phyloP scores from a whole-genome alignment of 2,888 invertebrate species.

The Eupeodes luniger region DNA sequence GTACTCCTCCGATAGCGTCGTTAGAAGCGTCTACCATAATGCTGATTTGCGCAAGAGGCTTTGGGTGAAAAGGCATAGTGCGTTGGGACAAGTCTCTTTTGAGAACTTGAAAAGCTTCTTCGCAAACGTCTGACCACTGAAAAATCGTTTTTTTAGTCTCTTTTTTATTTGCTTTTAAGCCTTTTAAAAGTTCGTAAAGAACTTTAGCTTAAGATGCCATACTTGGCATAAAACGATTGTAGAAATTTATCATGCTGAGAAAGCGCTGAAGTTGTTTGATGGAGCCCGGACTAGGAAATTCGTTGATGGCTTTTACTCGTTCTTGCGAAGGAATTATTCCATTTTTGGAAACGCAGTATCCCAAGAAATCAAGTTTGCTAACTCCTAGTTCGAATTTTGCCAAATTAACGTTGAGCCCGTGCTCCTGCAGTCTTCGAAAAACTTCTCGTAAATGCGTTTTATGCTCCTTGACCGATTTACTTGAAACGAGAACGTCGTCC shows the following conservation, averaged over 20 bases:
- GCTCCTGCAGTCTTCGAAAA: constrained; percentile 28
- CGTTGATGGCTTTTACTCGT: constrained; percentile 32
- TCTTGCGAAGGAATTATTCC: constrained; percentile 32
- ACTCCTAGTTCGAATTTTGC: constrained; percentile 37
- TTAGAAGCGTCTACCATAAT: constrained; percentile 26
- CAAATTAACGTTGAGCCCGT: constrained; percentile 29
- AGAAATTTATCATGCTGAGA: constrained; percentile 36
- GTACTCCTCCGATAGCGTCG: constrained; percentile 47
- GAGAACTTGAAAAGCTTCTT: constrained; percentile 14
- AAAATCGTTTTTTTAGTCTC: neutral
- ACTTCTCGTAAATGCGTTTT: constrained; percentile 14
- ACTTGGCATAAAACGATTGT: constrained; percentile 25
- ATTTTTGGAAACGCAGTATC: constrained; percentile 6
- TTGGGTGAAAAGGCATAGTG: constrained; percentile 40
- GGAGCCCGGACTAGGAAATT: constrained; percentile 13
- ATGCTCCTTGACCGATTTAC: constrained; percentile 14
- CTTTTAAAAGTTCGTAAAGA: neutral
- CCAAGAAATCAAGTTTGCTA: constrained; percentile 25
- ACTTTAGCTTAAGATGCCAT: constrained; percentile 9
- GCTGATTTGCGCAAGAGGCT: neutral
- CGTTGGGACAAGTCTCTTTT: neutral
- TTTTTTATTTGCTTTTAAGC: constrained; percentile 2
- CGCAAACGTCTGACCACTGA: constrained; percentile 10
- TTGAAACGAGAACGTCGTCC: neutral
- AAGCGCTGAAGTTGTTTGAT: constrained; percentile 38